Evolutionary conservation across 2,113 vertebrate genomes (phyloP).

Genomic region (Guaruba guarouba): DNA sequence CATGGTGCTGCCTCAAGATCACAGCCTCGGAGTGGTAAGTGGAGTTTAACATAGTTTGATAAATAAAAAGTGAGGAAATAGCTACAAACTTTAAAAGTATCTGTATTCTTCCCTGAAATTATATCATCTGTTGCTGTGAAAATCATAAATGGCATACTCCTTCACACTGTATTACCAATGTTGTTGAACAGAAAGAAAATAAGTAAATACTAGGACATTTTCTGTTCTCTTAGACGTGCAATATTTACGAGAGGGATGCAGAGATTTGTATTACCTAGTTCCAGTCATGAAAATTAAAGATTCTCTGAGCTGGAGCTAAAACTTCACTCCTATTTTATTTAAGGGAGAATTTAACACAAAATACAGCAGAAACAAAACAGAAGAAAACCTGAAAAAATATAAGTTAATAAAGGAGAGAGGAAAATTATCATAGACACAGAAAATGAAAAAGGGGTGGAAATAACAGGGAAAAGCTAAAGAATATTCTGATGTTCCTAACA

Average conservation of each 20-base stretch:
- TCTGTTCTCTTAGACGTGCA: not conserved
- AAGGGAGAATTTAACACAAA: not conserved
- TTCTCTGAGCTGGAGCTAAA: not conserved
- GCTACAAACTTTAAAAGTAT: not conserved
- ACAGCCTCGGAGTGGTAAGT: not conserved
- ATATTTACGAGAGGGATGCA: not conserved
- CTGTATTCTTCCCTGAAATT: not conserved
- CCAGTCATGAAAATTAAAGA: not conserved
- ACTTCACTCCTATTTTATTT: not conserved
- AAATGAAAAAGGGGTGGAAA: not conserved
- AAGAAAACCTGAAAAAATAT: not conserved
- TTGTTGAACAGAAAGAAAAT: not conserved
- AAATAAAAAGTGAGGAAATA: not conserved
- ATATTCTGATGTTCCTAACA: not conserved
- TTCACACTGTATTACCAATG: not conserved
- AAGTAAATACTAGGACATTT: not conserved
- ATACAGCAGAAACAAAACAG: not conserved
- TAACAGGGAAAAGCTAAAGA: not conserved
- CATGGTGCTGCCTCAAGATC: not conserved
- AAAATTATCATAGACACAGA: fast-evolving
- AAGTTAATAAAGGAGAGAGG: not conserved
- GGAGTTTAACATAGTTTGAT: not conserved
- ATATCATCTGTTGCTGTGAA: not conserved
- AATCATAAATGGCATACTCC: not conserved
- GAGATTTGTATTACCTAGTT: not conserved